Base-by-base conservation (phyloP, 2,888 invertebrate species). In the Nephrotoma guestfalica region DNA sequence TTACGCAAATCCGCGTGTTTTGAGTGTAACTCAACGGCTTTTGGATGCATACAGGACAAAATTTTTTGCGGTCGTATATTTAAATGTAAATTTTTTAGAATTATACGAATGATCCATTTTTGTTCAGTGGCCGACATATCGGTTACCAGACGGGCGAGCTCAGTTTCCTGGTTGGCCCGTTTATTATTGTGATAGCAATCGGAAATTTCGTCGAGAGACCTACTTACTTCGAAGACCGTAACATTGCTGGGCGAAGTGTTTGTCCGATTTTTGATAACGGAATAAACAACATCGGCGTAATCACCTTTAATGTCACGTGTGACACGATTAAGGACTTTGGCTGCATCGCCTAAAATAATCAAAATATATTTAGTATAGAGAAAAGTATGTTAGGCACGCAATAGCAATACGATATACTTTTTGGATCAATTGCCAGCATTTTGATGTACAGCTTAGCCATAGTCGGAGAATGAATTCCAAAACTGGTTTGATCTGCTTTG, bases 21-120 rank as follows among this genome's bases (percentile, higher is more conserved):
- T 89, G 95, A 94, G 90, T 94, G 97, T 85, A 95, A 92, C 45
- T 95, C 95, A 2, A 94, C 94, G 0, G 97, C 98, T 90, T 97
- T 95, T 0, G 94, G 94, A 91, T 98, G 97, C 89, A 95, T 95
- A 11, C 94, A 92, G 86, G 91, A 91, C 57, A 99, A 92, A 85
- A 97, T 94, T 40, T 93, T 94, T 87, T 94, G 94, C 87, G 94
- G 93, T 7, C 96, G 94, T 87, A 98, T 92, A 0, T 96, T 95
- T 3, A 98, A 91, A 89, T 94, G 95, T 90, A 98, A 92, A 87
- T 96, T 95, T 91, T 98, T 98, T 13, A 99, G 92, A 86, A 99
- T 93, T 86, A 98, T 95, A 86, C 98, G 93, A 6, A 98, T 95
- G 30, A 98, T 93, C 98, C 98, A 99, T 92, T 97, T 97, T 88